Percentiles rank a stretch among this genome's conserved stretches.
Evolutionary conservation across 2,797 vertebrate species (phyloP).

Genomic region (Manis javanica): DNA sequence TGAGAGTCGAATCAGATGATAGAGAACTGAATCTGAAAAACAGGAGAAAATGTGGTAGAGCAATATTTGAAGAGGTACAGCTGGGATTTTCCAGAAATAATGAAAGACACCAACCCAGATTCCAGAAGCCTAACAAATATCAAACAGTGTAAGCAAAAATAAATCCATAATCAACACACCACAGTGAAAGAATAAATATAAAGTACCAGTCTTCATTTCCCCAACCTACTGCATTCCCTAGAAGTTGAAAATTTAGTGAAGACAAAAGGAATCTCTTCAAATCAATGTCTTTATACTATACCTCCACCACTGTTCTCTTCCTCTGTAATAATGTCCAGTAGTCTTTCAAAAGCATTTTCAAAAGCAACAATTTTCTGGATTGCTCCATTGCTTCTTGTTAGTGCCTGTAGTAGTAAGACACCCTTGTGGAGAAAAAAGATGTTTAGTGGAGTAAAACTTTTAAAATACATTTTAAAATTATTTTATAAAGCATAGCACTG

Average conservation of each 20-base stretch:
- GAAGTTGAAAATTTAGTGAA: neutral
- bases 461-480: conserved; percentile 8
- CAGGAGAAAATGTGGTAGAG: neutral
- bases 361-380: conserved; percentile 99
- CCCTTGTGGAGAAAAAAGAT: conserved; percentile 87
- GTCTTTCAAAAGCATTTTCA: conserved; percentile 98
- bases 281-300: conserved; percentile 75
- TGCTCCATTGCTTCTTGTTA: conserved; percentile 97
- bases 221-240: neutral
- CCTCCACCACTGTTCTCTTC: conserved; percentile 99
- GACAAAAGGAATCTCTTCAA: neutral
- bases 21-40: neutral
- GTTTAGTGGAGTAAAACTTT: neutral
- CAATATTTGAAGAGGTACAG: neutral
- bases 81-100: neutral
- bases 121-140: conserved; percentile 11
- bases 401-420: conserved; percentile 95
- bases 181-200: neutral
- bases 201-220: neutral
- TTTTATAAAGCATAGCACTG: conserved; percentile 7
- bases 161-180: neutral
- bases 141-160: neutral
- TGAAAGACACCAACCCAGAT: neutral
- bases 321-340: conserved; percentile 97
- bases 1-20: neutral